These are phyloP conservation scores for Stegodyphus dumicola DNA, from an alignment of 1,140 invertebrate species.

Conservation along the genomic window DNA sequence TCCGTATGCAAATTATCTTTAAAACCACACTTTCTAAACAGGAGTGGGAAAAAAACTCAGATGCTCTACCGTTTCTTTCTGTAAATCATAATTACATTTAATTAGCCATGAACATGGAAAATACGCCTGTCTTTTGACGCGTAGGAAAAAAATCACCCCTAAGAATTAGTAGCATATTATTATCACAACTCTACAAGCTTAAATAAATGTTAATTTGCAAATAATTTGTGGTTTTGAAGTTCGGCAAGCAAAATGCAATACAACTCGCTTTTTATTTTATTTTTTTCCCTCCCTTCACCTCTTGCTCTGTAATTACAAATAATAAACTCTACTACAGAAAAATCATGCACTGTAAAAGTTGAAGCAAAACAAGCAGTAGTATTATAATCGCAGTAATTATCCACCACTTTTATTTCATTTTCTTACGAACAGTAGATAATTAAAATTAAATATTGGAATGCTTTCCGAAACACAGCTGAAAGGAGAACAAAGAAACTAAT, in stretches of 20 bases:
- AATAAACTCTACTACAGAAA: neutral
- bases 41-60: too few species aligned
- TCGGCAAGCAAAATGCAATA: neutral
- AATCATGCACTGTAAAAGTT: conserved; percentile 13
- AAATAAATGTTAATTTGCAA: conserved; percentile 42
- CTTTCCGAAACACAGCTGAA: neutral
- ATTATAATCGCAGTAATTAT: conserved; percentile 24
- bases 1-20: too few species aligned
- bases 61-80: neutral
- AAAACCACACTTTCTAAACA: too few species aligned
- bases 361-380: conserved; percentile 3
- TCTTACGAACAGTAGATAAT: conserved; percentile 6
- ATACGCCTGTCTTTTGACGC: neutral
- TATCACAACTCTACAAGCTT: neutral
- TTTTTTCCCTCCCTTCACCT: neutral
- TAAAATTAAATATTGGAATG: conserved; percentile 12
- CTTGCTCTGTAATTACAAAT: conserved; percentile 17
- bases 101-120: conserved; percentile 18
- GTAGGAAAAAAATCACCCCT: conserved; percentile 1
- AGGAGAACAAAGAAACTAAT: neutral
- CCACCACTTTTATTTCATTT: conserved; percentile 25
- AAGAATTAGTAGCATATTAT: conserved; percentile 15
- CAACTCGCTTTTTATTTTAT: neutral
- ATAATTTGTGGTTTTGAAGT: conserved; percentile 32
- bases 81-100: conserved; percentile 31